A percentile compares a stretch with the other conserved stretches of the same genome.
phyloP scores from a whole-genome alignment of 2,797 vertebrate species.

The Liparis tanakae region DNA sequence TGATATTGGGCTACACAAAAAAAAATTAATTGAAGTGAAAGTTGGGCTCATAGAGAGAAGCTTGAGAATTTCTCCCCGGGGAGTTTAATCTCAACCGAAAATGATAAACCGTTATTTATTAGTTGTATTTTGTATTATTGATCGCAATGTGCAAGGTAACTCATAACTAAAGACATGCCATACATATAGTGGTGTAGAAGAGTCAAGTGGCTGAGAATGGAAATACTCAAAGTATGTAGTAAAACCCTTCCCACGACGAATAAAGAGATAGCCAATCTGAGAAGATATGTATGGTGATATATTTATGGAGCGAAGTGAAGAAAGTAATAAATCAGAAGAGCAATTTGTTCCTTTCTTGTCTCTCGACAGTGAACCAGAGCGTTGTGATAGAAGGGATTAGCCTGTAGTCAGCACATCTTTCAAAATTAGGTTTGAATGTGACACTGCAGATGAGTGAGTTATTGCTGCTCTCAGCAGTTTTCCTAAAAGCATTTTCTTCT shows the following conservation, averaged over 20 bases:
- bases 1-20: too few relatives aligned
- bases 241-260: neutral
- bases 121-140: neutral
- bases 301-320: neutral
- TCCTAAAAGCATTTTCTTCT: conserved; percentile 34
- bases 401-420: conserved; percentile 59
- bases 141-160: neutral
- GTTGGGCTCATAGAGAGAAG: neutral
- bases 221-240: neutral
- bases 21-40: too few relatives aligned
- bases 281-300: neutral
- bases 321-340: conserved; percentile 1
- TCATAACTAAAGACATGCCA: neutral
- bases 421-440: conserved; percentile 61
- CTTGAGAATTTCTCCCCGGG: neutral
- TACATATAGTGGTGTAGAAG: neutral
- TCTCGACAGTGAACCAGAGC: conserved; percentile 22
- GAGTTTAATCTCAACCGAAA: neutral
- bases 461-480: conserved; percentile 55
- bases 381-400: conserved; percentile 39
- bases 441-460: conserved; percentile 44
- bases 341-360: neutral
- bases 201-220: too few relatives aligned
- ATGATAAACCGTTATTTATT: neutral
- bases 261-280: neutral